Conservation (phyloP, 2,888 invertebrate species). For the Vesta saturnalis region DNA sequence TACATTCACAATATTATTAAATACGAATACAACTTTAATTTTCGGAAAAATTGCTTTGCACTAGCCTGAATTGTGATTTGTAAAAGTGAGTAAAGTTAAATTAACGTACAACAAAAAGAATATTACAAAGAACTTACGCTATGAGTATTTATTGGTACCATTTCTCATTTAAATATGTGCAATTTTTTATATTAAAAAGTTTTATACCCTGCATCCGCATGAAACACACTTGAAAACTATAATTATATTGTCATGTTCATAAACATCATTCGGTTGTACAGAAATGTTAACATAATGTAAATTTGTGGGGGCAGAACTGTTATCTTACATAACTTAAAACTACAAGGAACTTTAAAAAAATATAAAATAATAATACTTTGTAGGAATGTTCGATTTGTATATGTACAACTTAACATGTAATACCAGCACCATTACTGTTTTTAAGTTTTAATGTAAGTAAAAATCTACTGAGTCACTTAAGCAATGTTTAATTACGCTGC, state of each 20-base stretch:
- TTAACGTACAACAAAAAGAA: slow-evolving; percentile 27
- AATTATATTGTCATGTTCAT: slow-evolving; percentile 31
- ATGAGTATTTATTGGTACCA: slow-evolving; percentile 43
- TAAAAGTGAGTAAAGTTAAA: slow-evolving; percentile 29
- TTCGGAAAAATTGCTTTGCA: slow-evolving; percentile 44
- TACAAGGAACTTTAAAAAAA: slow-evolving; percentile 48
- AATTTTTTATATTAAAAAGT: slow-evolving; percentile 31
- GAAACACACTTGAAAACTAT: slow-evolving; percentile 24
- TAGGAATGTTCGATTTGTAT: slow-evolving; percentile 61
- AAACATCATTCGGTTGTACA: slow-evolving; percentile 14
- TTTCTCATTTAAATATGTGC: slow-evolving; percentile 29
- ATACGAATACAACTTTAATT: slow-evolving; percentile 25
- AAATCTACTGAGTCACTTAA: too few relatives aligned
- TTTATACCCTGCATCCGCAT: slow-evolving; percentile 46
- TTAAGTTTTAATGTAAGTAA: slow-evolving; percentile 1
- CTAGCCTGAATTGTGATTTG: slow-evolving; percentile 43
- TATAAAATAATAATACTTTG: slow-evolving; percentile 62
- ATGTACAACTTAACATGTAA: slow-evolving; percentile 59
- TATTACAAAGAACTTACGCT: slow-evolving; percentile 24
- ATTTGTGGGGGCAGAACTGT: background rate
- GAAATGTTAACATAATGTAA: background rate
- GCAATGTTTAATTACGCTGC: too few relatives aligned
- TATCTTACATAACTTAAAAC: slow-evolving; percentile 9
- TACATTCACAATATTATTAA: slow-evolving; percentile 44
- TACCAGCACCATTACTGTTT: slow-evolving; percentile 57